Percentiles rank a stretch among this genome's conserved stretches.
Evolutionary conservation across 2,113 vertebrate genomes (phyloP).

Genomic region (Porphyrio hochstetteri): DNA sequence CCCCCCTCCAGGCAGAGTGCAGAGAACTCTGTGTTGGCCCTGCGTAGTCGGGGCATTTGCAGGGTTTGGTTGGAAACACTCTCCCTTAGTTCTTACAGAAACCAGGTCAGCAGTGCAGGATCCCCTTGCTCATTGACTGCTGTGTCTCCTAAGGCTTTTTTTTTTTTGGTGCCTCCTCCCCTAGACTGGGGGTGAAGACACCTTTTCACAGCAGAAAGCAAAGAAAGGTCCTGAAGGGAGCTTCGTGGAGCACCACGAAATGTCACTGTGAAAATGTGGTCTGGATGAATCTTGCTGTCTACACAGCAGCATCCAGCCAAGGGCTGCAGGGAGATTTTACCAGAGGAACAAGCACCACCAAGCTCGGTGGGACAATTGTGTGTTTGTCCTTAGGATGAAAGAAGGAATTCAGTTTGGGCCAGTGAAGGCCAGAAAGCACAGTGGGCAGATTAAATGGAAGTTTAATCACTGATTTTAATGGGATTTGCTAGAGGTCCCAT

Average conservation of each 20-base stretch:
- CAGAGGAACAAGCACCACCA: neutral
- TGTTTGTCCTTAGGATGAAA: neutral
- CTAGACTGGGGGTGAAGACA: neutral
- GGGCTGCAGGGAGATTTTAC: neutral
- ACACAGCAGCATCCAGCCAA: neutral
- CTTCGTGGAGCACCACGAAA: fast-evolving
- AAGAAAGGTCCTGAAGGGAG: neutral
- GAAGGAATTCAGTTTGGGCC: neutral
- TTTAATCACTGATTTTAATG: neutral
- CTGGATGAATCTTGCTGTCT: neutral
- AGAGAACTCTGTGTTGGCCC: neutral
- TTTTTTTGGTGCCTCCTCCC: neutral
- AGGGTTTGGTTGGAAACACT: neutral
- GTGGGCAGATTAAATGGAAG: neutral
- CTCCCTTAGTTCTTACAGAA: neutral
- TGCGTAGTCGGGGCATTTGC: neutral
- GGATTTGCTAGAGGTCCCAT: neutral
- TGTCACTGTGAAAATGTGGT: neutral
- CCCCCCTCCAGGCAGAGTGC: neutral
- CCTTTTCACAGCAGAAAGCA: neutral
- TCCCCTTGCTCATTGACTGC: neutral
- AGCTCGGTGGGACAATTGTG: neutral
- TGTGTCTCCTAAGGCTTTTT: neutral
- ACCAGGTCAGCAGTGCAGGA: neutral
- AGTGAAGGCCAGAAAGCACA: neutral